A percentile compares a stretch with the other conserved stretches of the same genome.
Conservation (phyloP, 53 echinoderm and acorn worm genomes). For the Antedon mediterranea region DNA sequence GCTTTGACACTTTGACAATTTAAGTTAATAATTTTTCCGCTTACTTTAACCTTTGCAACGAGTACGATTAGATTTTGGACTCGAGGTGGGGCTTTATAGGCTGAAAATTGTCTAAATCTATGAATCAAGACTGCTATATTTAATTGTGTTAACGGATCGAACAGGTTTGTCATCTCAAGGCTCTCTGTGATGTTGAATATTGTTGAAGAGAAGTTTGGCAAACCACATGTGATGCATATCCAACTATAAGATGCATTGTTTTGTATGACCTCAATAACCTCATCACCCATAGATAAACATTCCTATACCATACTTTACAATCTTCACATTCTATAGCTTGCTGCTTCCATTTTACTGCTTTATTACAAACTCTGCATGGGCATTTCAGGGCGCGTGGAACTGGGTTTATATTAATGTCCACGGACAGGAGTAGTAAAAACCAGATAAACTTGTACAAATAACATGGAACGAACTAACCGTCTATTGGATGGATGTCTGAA, state of each 20-base stretch:
- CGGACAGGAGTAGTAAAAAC: neutral
- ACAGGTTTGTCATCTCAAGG: constrained; percentile 8
- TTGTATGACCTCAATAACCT: constrained; percentile 5
- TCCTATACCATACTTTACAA: neutral
- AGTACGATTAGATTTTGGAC: no score
- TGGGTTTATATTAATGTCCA: neutral
- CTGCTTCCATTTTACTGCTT: constrained; percentile 1
- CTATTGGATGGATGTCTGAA: no score
- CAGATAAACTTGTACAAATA: neutral
- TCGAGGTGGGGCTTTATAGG: no score
- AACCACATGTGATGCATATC: constrained; percentile 12
- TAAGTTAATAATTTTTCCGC: neutral
- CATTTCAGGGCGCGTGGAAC: neutral
- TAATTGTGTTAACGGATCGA: neutral
- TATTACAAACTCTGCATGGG: neutral
- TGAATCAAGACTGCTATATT: no score
- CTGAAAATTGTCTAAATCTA: no score
- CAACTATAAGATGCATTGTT: constrained; percentile 19
- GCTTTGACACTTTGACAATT: constrained; percentile 12
- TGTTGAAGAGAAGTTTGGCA: constrained; percentile 8
- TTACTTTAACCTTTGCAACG: no score
- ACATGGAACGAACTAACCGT: no score
- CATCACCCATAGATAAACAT: constrained; percentile 6
- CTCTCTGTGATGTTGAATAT: neutral
- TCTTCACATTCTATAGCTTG: constrained; percentile 5